Evolutionary conservation across 2,113 vertebrate genomes (phyloP).

Genomic region (Indicator indicator): DNA sequence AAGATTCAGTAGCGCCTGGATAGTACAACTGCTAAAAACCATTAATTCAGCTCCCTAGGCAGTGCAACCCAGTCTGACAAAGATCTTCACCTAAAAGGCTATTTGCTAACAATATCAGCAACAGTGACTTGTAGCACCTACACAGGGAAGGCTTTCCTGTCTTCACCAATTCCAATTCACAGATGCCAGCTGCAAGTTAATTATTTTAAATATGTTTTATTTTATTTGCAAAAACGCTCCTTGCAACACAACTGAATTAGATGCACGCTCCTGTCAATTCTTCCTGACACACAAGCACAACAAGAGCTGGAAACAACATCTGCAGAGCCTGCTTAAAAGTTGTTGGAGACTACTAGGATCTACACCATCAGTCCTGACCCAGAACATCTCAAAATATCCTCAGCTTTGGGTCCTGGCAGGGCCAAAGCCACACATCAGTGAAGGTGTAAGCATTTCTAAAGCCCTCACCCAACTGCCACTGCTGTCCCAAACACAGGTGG

Average conservation of each 20-base stretch:
- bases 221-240: neutral
- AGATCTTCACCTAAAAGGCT: neutral
- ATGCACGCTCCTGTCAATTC: neutral
- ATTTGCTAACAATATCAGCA: neutral
- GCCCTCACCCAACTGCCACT: neutral
- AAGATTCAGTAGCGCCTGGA: neutral
- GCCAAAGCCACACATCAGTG: rapidly evolving
- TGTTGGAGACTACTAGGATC: neutral
- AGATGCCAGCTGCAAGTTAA: neutral
- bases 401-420: neutral
- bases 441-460: neutral
- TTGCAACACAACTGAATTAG: neutral
- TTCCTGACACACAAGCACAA: neutral
- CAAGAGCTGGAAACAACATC: neutral
- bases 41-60: neutral
- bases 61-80: neutral
- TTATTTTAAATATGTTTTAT: neutral
- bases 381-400: neutral
- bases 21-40: neutral
- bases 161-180: neutral
- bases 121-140: rapidly evolving
- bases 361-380: neutral
- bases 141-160: neutral
- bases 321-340: neutral
- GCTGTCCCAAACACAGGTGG: no score